These are phyloP conservation scores for Ophthalmotilapia sp. DNA, from an alignment of 2,113 vertebrate species.

Conservation along the genomic window DNA sequence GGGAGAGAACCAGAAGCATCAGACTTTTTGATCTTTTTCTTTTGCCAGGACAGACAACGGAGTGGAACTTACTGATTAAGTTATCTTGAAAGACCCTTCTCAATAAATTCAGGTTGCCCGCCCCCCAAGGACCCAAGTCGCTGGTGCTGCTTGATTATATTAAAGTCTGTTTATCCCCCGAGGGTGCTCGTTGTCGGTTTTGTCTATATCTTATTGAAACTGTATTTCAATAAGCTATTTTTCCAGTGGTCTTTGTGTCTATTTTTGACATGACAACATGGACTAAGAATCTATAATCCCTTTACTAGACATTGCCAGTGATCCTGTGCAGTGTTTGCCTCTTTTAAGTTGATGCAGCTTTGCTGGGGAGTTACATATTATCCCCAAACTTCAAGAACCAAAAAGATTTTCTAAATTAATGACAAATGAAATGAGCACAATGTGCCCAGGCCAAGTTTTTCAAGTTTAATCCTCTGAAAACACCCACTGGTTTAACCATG, in stretches of 20 bases:
- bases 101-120: neutral
- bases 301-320: neutral
- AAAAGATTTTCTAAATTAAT: neutral
- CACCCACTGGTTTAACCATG: neutral
- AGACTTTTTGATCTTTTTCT: neutral
- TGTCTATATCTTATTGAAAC: neutral
- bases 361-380: neutral
- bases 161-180: neutral
- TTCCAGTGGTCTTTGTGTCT: neutral
- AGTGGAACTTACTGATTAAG: neutral
- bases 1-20: neutral
- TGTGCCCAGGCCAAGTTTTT: neutral
- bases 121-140: accelerated
- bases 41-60: neutral
- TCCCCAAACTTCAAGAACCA: neutral
- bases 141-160: neutral
- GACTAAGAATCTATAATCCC: neutral
- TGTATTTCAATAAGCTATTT: neutral
- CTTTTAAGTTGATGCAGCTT: neutral
- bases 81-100: neutral
- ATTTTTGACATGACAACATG: neutral
- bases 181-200: accelerated
- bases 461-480: neutral
- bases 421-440: neutral
- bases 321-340: neutral